phyloP scores from a whole-genome alignment of 2,888 invertebrate species.

The Apodemia zela region DNA sequence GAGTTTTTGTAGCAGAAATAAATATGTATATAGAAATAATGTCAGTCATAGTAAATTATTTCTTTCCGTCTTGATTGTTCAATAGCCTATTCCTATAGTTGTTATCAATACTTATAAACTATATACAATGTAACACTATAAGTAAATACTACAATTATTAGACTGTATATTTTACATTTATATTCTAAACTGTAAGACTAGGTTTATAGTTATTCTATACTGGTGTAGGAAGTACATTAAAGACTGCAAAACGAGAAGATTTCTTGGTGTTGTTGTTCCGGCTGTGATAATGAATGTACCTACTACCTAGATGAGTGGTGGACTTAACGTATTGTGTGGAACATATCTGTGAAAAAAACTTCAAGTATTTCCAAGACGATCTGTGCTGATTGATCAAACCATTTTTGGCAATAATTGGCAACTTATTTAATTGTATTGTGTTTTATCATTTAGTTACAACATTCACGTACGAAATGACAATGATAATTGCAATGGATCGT shows the following conservation, averaged over 20 bases:
- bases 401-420: neutral
- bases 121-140: too few relatives aligned
- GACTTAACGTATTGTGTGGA: slow-evolving; percentile 31
- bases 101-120: too few relatives aligned
- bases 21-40: too few relatives aligned
- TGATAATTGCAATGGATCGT: neutral
- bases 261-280: slow-evolving; percentile 48
- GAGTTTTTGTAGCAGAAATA: too few relatives aligned
- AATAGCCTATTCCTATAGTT: too few relatives aligned
- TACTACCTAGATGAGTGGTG: slow-evolving; percentile 34
- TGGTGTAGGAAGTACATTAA: slow-evolving; percentile 25
- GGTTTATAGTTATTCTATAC: slow-evolving; percentile 15
- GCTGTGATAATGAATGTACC: slow-evolving; percentile 55
- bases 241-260: slow-evolving; percentile 31
- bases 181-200: slow-evolving; percentile 6
- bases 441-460: too few relatives aligned
- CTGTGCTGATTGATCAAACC: neutral
- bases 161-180: neutral
- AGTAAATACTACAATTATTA: neutral
- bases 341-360: too few relatives aligned
- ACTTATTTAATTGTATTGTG: too few relatives aligned
- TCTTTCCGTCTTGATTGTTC: too few relatives aligned
- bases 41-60: too few relatives aligned
- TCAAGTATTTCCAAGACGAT: neutral
- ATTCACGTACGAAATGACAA: neutral